These are phyloP conservation scores for Pelobates fuscus DNA, from an alignment of 2,113 vertebrate genomes.

Conservation along the genomic window DNA sequence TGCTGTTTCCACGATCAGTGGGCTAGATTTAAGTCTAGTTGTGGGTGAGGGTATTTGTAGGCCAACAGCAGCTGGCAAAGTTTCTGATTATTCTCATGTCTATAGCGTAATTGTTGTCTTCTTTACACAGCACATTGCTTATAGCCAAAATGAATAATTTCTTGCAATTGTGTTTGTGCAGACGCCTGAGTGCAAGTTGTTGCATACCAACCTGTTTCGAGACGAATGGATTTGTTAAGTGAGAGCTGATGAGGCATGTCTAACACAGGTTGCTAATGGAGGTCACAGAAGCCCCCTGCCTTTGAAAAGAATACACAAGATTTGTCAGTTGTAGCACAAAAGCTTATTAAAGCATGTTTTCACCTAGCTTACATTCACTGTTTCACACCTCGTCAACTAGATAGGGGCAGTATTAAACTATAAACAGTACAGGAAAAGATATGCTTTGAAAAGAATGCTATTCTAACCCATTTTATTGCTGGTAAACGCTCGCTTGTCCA, in stretches of 20 bases:
- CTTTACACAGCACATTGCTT: no score
- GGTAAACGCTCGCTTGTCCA: neutral
- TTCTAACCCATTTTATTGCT: neutral
- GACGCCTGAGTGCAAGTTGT: neutral
- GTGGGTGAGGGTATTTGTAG: no score
- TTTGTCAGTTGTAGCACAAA: neutral
- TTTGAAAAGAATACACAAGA: neutral
- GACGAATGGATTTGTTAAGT: neutral
- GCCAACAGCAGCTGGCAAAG: no score
- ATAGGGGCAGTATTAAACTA: neutral
- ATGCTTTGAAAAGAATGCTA: conserved; percentile 2
- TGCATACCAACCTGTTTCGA: conserved; percentile 11
- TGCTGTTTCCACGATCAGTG: no score
- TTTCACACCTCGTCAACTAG: neutral
- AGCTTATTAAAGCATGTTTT: neutral
- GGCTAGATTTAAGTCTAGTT: no score
- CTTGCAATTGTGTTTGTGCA: no score
- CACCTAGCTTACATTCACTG: neutral
- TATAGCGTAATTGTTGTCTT: no score
- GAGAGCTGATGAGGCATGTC: conserved; percentile 8
- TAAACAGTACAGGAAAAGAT: neutral
- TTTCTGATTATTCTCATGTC: no score
- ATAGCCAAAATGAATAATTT: no score
- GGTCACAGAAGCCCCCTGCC: neutral
- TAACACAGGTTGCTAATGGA: conserved; percentile 15